Evolutionary conservation across 2,888 invertebrate species (phyloP).

Genomic region (Deladenus siricidicola): DNA sequence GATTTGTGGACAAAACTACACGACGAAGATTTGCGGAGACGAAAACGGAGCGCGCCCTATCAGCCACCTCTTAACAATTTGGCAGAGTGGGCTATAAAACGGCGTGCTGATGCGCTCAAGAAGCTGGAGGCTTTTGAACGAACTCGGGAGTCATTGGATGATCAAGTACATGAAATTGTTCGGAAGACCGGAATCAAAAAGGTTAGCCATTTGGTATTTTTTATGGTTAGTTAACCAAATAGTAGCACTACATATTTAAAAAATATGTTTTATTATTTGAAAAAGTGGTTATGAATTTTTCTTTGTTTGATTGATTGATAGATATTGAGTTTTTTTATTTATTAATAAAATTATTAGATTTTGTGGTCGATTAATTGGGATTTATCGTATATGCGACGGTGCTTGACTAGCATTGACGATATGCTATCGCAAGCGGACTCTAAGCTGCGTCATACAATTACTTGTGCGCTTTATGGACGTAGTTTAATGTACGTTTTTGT

Average conservation of each 20-base stretch:
- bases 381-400: constrained; percentile 47
- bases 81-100: constrained; percentile 11
- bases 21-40: constrained; percentile 16
- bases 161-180: constrained; percentile 44
- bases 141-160: constrained; percentile 34
- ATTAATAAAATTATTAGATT: constrained; percentile 32
- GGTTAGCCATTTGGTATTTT: constrained; percentile 8
- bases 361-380: constrained; percentile 50
- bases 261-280: no score
- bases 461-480: constrained; percentile 26
- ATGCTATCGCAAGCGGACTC: constrained; percentile 33
- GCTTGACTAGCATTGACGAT: constrained; percentile 38
- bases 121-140: constrained; percentile 29
- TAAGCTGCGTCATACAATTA: constrained; percentile 24
- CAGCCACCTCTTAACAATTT: background rate
- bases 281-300: no score
- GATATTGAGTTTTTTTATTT: no score
- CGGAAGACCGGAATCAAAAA: constrained; percentile 32
- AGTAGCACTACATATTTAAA: no score
- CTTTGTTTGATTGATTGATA: no score
- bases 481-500: constrained; percentile 20
- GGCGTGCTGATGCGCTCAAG: constrained; percentile 37
- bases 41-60: background rate
- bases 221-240: no score
- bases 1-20: constrained; percentile 29